A percentile compares a stretch with the other conserved stretches of the same genome.
These are phyloP conservation scores for Sminthurinus signatus DNA, from an alignment of 1,140 invertebrate species.

Conservation along the genomic window DNA sequence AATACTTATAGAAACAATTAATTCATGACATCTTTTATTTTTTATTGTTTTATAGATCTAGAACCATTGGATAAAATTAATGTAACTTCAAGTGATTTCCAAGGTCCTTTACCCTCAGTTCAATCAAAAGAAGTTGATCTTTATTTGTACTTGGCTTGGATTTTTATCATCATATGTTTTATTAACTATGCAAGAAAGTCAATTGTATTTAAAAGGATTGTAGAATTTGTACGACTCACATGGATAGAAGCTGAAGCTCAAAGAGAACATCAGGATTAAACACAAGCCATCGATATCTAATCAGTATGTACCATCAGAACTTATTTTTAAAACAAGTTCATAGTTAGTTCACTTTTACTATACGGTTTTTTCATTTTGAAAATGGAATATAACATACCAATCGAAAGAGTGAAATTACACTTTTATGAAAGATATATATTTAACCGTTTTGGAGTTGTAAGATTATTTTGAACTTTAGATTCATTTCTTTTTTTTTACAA, in stretches of 20 bases:
- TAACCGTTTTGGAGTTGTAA: too few species aligned
- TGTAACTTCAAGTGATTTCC: constrained; percentile 68
- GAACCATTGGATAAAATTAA: constrained; percentile 56
- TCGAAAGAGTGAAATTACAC: too few species aligned
- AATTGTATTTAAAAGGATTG: constrained; percentile 67
- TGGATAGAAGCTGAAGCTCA: constrained; percentile 87
- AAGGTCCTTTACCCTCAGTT: constrained; percentile 67
- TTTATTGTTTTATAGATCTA: constrained; percentile 50
- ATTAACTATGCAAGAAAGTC: constrained; percentile 71
- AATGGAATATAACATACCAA: too few species aligned
- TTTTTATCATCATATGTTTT: constrained; percentile 71
- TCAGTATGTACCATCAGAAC: too few species aligned
- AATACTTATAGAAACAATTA: background rate
- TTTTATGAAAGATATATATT: too few species aligned
- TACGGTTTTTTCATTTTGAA: too few species aligned
- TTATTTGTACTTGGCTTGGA: constrained; percentile 73
- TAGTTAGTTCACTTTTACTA: too few species aligned
- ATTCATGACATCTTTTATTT: background rate
- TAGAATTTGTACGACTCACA: constrained; percentile 75
- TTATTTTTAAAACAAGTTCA: too few species aligned
- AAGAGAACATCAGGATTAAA: constrained; percentile 57
- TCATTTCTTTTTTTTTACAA: too few species aligned
- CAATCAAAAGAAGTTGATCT: constrained; percentile 70
- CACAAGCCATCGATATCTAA: too few species aligned
- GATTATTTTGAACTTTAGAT: too few species aligned